These are phyloP conservation scores for Zeugodacus cucurbitae DNA, from an alignment of 1,140 invertebrate genomes.

Conservation along the genomic window DNA sequence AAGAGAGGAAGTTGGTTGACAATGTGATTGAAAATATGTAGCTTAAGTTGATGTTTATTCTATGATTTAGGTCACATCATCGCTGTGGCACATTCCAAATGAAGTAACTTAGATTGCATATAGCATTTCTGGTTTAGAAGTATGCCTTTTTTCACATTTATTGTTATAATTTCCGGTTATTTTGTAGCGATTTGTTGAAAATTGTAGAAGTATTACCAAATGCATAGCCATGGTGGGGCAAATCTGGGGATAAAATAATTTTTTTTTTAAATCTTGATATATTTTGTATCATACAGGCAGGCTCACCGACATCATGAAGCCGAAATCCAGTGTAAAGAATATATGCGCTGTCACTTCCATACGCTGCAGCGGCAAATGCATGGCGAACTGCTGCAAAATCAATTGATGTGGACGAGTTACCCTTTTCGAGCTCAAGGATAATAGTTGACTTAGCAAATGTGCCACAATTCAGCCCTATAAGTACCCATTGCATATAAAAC, in stretches of 20 bases:
- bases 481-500: neutral
- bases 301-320: neutral
- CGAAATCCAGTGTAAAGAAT: neutral
- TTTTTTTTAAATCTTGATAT: neutral
- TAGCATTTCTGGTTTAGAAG: too few relatives aligned
- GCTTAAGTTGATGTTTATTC: too few relatives aligned
- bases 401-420: neutral
- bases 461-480: neutral
- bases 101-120: too few relatives aligned
- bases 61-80: too few relatives aligned
- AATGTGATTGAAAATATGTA: too few relatives aligned
- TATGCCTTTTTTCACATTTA: too few relatives aligned
- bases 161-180: too few relatives aligned
- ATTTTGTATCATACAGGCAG: neutral
- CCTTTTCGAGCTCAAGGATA: neutral
- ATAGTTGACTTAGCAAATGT: neutral
- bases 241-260: neutral
- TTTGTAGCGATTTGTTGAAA: neutral
- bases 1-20: too few relatives aligned
- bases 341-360: neutral
- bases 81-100: too few relatives aligned
- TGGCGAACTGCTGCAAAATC: neutral
- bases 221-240: neutral
- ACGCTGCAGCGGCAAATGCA: neutral
- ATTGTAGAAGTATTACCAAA: conserved; percentile 2